These are phyloP conservation scores for Acronicta psi DNA, from an alignment of 2,888 invertebrate genomes.

Conservation along the genomic window DNA sequence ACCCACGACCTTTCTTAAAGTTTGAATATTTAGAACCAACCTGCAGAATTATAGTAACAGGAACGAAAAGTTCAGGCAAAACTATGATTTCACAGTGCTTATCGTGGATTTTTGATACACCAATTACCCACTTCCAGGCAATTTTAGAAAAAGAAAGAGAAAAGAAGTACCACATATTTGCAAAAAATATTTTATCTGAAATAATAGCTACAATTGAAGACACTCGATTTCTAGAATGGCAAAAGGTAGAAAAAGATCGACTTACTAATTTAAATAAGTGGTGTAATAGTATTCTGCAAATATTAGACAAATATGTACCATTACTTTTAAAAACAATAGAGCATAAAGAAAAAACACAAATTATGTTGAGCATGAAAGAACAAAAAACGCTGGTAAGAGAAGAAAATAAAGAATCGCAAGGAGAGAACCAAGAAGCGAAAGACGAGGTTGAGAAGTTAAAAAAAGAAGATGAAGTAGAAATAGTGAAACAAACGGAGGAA, in stretches of 20 bases:
- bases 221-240: slow-evolving; percentile 72
- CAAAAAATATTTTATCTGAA: slow-evolving; percentile 77
- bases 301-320: slow-evolving; percentile 65
- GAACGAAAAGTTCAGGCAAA: slow-evolving; percentile 90
- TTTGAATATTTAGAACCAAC: slow-evolving; percentile 88
- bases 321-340: slow-evolving; percentile 57
- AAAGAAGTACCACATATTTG: slow-evolving; percentile 69
- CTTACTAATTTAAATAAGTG: slow-evolving; percentile 73
- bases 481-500: slow-evolving; percentile 30
- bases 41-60: slow-evolving; percentile 89
- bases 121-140: slow-evolving; percentile 75
- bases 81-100: slow-evolving; percentile 88
- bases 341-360: slow-evolving; percentile 19
- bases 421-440: slow-evolving; percentile 4
- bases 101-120: slow-evolving; percentile 84
- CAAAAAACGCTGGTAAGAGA: background rate
- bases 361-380: background rate
- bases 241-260: slow-evolving; percentile 76
- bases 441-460: slow-evolving; percentile 11
- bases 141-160: slow-evolving; percentile 66
- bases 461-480: slow-evolving; percentile 24
- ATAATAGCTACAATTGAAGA: slow-evolving; percentile 80
- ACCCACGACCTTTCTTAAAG: slow-evolving; percentile 90
- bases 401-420: slow-evolving; percentile 3
- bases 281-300: slow-evolving; percentile 61